These are phyloP conservation scores for Zophobas atratus DNA, from an alignment of 1,140 invertebrate genomes.

Conservation along the genomic window DNA sequence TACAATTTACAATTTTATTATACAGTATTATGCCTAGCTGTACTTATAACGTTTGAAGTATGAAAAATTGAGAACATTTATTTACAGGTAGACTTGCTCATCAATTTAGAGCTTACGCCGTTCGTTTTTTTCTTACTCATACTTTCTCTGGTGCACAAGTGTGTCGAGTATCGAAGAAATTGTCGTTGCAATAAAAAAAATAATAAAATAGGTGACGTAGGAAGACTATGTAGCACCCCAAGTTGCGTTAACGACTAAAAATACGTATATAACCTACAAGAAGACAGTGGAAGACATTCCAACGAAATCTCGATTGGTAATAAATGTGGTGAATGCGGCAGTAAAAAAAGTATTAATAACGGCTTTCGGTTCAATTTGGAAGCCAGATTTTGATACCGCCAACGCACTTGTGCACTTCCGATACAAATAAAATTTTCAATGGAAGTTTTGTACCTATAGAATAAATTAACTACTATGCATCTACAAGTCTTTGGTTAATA, in stretches of 20 bases:
- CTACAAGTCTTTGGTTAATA: slow-evolving; percentile 6
- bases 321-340: too few species aligned
- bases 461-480: slow-evolving; percentile 9
- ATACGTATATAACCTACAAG: too few species aligned
- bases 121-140: background rate
- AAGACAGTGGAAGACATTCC: too few species aligned
- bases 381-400: background rate
- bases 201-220: slow-evolving; percentile 11
- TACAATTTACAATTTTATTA: slow-evolving; percentile 36
- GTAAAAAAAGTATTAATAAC: too few species aligned
- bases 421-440: background rate
- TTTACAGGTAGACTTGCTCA: slow-evolving; percentile 24
- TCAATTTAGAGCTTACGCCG: background rate
- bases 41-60: slow-evolving; percentile 6
- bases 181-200: background rate
- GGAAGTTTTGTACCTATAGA: slow-evolving; percentile 7
- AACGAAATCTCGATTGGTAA: too few species aligned
- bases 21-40: slow-evolving; percentile 21
- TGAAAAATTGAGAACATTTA: slow-evolving; percentile 16
- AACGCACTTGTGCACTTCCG: background rate
- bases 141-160: slow-evolving; percentile 9
- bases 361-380: too few species aligned
- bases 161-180: background rate
- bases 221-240: slow-evolving; percentile 13
- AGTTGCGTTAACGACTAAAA: background rate